Conservation (phyloP, 2,888 invertebrate species). For the Phragmatobia fuliginosa region DNA sequence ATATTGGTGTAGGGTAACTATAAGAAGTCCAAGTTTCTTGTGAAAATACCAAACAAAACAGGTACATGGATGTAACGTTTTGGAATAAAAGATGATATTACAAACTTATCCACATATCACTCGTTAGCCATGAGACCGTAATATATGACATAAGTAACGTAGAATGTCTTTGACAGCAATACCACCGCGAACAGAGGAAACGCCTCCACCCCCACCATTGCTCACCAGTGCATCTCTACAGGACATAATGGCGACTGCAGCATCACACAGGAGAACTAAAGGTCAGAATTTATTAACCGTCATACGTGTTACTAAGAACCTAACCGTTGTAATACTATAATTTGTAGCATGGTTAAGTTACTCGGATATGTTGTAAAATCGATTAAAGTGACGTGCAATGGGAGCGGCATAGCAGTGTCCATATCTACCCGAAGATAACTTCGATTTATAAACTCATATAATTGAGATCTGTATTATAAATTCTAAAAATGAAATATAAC, state of each 20-base stretch:
- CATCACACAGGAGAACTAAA: conserved; percentile 81
- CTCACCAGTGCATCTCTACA: conserved; percentile 82
- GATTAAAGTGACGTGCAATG: too few species aligned
- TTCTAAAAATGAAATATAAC: too few species aligned
- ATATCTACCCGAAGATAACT: not conserved
- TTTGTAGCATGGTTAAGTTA: not conserved
- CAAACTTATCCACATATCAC: not conserved
- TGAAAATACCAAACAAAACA: not conserved
- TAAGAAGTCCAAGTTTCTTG: not conserved
- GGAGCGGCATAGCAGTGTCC: too few species aligned
- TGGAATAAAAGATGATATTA: not conserved
- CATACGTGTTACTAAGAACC: not conserved
- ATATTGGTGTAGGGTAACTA: conserved; percentile 10
- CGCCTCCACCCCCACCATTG: conserved; percentile 77
- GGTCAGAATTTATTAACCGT: conserved; percentile 53
- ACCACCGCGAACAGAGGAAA: conserved; percentile 76
- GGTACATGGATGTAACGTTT: not conserved
- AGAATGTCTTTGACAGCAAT: conserved; percentile 59
- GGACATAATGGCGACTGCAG: conserved; percentile 84
- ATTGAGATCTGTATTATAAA: not conserved
- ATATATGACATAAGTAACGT: not conserved
- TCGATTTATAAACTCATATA: not conserved
- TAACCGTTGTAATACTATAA: not conserved
- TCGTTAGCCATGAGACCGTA: not conserved
- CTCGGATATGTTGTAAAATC: not conserved